phyloP scores from a whole-genome alignment of 1,140 invertebrate species.

The Spodoptera litura region DNA sequence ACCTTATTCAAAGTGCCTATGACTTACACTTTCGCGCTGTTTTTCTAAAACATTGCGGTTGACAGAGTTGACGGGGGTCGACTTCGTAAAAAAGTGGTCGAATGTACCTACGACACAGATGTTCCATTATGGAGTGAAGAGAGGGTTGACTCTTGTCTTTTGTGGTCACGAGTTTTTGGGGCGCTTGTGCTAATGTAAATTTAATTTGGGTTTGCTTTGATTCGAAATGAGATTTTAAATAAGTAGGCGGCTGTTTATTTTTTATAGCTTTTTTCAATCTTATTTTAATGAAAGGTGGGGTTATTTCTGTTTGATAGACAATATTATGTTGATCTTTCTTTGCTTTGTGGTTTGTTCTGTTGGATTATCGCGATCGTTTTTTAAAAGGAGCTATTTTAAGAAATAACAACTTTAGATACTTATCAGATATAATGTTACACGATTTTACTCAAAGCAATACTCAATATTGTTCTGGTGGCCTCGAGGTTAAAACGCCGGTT shows the following conservation, averaged over 20 bases:
- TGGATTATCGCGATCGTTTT: too few species aligned
- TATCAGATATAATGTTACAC: too few species aligned
- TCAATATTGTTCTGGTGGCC: too few species aligned
- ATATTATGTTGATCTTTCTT: too few species aligned
- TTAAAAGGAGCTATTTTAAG: too few species aligned
- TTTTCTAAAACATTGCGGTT: conserved; percentile 46
- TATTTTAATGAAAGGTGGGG: not conserved
- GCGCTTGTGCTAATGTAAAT: conserved; percentile 25
- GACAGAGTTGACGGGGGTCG: conserved; percentile 41
- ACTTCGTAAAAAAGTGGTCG: conserved; percentile 30
- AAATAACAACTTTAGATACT: too few species aligned
- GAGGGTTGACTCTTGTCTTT: conserved; percentile 45
- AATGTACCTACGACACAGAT: conserved; percentile 37
- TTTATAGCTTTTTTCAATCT: not conserved
- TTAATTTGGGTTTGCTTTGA: conserved; percentile 17
- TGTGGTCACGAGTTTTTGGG: conserved; percentile 29
- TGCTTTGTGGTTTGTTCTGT: too few species aligned
- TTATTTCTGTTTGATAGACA: too few species aligned
- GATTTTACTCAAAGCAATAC: too few species aligned
- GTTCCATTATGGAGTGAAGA: conserved; percentile 41
- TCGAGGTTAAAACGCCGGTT: too few species aligned
- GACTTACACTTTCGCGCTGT: conserved; percentile 33
- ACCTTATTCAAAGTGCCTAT: not conserved
- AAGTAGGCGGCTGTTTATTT: conserved; percentile 3
- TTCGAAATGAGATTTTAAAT: conserved; percentile 7